Base-by-base conservation (phyloP, 2,113 vertebrate species). In the Daphoenositta chrysoptera region DNA sequence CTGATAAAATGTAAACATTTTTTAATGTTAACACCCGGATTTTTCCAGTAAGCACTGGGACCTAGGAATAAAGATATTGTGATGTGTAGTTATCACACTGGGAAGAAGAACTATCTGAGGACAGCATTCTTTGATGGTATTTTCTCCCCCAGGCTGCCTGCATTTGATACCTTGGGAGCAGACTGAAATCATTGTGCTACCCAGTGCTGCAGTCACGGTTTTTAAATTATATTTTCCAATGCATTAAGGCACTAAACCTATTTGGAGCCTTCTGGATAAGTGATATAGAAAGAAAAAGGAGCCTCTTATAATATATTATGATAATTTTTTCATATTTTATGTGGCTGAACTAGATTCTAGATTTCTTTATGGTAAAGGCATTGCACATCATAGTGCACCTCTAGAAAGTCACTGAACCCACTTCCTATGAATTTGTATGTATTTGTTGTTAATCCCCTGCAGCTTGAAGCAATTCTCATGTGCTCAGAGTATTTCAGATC, bases 381-480 rank as follows among this genome's bases (percentile, higher is more conserved):
- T 42, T 77, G 44, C 30, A 87, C 26, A 63, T 64, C 47, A 53
- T 16, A 84, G 19, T 56, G 27, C 72, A 84, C 65, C 48, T 95
- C 90, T 79, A 89, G 76, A 90, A 90, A 93, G 56, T 92, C 81
- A 78, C 60, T 75, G 48, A 70, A 78, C 17, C 18, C 80, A 48
- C 33, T 80, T 93, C 64, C 58, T 90, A 28, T 47, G 48, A 90
- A 80, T n/a, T 42, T 83, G 35, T 80, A 73, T 77, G 42, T 73
- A 78, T 93, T 94, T 93, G 76, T 86, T 95, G 83, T 60, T 97
- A 96, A 96, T 96, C 69, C 61, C 40, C 56, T 81, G 48, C 93
- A 96, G 90, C 94, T 93, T 96, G 95, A 96, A 96, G 71, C 83
- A 96, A 95, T 96, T 96, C 94, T 93, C 90, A 45, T 92, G 82